Evolutionary conservation across 2,888 invertebrate genomes (phyloP), one percentile per base, ranked within the genome.

Genomic region (Hydroisotoma schaefferi): DNA sequence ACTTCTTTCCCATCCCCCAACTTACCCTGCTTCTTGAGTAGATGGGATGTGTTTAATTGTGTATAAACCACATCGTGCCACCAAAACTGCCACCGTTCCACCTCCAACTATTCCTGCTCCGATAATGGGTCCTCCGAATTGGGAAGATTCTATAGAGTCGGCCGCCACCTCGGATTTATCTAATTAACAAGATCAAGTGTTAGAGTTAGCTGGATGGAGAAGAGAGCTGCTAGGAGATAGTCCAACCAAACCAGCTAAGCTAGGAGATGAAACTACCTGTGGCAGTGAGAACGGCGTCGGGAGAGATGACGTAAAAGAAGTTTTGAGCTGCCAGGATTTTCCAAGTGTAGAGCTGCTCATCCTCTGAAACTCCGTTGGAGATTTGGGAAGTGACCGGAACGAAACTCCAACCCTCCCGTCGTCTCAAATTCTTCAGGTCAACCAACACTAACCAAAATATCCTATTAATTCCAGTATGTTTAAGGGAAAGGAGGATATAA

Each of bases 311-410:
- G 28, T 61, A 59, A 44, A 26, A 66, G 51, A 57, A 63, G 28
- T 54, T 59, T 2, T 65, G 55, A 10, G 67, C 64, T 6, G 63
- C 55, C 15, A 63, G 49, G 10, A 72, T 29, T 58, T 67, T 70
- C 72, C 72, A 72, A 18, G 59, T 54, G 29, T 66, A 66, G 2
- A 69, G 37, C 22, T 65, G 59, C 10, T 68, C 63, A 29, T 70
- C 67, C 37, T 63, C 65, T n/a, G 47, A 47, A 6, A 48, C 43
- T n/a, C 40, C 48, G 20, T 56, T 25, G 22, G 54, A 54, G n/a
- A 59, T 48, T 20, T 48, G 66, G 33, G 58, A 60, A 18, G 65
- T 52, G 2, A 71, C 49, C 22, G 60, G 46, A 20, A 65, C 49
- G 44, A 70, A 69, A 1, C 12, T 18, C 38, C 55, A 58, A 2